phyloP scores from a whole-genome alignment of 2,888 invertebrate genomes.

The Xestia c-nigrum region DNA sequence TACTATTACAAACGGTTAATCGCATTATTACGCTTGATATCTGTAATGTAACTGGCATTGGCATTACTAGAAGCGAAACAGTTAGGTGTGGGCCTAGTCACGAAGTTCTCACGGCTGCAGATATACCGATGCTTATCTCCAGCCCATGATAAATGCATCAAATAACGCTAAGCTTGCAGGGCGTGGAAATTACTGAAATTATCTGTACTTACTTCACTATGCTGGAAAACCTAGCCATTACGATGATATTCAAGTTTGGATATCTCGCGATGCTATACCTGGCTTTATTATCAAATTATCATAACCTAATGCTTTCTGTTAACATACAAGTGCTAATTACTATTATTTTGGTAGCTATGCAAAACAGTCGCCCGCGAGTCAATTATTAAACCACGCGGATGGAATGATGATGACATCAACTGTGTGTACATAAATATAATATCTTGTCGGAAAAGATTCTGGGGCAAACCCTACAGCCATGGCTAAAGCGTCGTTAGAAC shows the following conservation, averaged over 20 bases:
- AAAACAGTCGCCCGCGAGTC: slow-evolving; percentile 35
- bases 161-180: slow-evolving; percentile 65
- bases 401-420: slow-evolving; percentile 64
- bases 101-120: slow-evolving; percentile 86
- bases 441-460: slow-evolving; percentile 63
- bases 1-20: slow-evolving; percentile 45
- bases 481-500: slow-evolving; percentile 66
- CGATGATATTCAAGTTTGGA: slow-evolving; percentile 34
- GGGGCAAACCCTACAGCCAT: slow-evolving; percentile 71
- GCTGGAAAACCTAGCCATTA: slow-evolving; percentile 33
- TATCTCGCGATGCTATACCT: slow-evolving; percentile 27
- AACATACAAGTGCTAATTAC: slow-evolving; percentile 59
- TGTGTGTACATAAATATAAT: slow-evolving; percentile 55
- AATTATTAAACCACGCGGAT: slow-evolving; percentile 39
- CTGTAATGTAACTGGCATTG: slow-evolving; percentile 63
- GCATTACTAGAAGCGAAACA: slow-evolving; percentile 70
- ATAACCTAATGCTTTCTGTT: slow-evolving; percentile 54
- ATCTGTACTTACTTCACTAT: slow-evolving; percentile 47
- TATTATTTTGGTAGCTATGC: slow-evolving; percentile 50
- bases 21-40: slow-evolving; percentile 56
- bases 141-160: slow-evolving; percentile 82
- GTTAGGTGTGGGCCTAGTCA: slow-evolving; percentile 76
- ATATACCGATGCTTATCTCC: slow-evolving; percentile 83
- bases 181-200: slow-evolving; percentile 54
- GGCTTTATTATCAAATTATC: slow-evolving; percentile 45